Conservation (phyloP, 2,113 vertebrate genomes). For the human region DNA sequence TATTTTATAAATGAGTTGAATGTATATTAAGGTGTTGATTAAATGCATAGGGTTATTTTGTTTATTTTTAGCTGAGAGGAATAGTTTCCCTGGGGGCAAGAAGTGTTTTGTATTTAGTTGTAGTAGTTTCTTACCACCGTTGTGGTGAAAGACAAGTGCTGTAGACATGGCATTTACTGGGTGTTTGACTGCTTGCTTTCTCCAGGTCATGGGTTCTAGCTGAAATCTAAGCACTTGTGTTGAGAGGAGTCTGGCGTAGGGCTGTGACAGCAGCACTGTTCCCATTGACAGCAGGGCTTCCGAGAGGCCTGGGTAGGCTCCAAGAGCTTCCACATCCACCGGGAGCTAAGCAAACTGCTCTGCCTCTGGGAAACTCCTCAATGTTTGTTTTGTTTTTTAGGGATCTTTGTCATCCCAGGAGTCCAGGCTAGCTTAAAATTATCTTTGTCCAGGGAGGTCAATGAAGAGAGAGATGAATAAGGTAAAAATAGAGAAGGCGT, state of each 20-base stretch:
- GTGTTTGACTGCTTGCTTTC: neutral
- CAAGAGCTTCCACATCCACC: neutral
- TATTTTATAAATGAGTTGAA: neutral
- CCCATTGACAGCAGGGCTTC: neutral
- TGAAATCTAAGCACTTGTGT: neutral
- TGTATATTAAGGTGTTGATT: neutral
- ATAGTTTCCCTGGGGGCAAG: neutral
- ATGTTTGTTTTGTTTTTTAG: neutral
- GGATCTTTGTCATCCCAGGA: neutral
- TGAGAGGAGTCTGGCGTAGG: neutral
- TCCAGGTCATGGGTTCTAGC: constrained; percentile 13
- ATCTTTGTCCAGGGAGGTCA: neutral
- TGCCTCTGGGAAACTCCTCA: neutral
- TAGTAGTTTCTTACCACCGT: neutral
- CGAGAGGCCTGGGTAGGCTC: neutral
- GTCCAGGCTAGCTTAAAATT: neutral
- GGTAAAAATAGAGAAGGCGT: neutral
- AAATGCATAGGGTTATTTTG: neutral
- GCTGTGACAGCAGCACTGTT: neutral
- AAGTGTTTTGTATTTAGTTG: neutral
- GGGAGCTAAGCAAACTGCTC: neutral
- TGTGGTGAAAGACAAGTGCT: neutral
- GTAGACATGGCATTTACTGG: neutral
- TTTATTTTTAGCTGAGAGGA: constrained; percentile 1
- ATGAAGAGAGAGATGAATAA: neutral